Base-by-base conservation (phyloP, 2,888 invertebrate genomes). In the Osmoderma eremita region DNA sequence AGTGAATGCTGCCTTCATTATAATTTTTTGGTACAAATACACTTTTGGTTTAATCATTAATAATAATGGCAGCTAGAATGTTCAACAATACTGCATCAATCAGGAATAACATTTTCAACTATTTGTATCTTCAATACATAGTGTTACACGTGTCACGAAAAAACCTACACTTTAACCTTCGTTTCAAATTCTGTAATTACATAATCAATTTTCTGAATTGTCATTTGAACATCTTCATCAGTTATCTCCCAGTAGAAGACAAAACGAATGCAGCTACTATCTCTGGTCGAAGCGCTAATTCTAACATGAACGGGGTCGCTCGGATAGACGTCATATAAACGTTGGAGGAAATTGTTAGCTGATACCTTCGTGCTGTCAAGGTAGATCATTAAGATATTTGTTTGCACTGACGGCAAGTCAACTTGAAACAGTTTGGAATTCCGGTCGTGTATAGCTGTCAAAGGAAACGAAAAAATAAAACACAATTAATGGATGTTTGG, bases 321-420 rank as follows among this genome's bases (percentile, higher is more conserved):
- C 5, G 84, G 79, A 17, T 79, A 78, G 0, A 87, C 81, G 48
- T 77, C 75, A 12, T 79, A 79, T 36, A 91, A 78, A 53, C 88
- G 83, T 15, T 83, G 76, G 42, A 86, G 83, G 61, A 92, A 85
- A 45, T 85, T 83, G 13, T 79, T 82, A 0, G 91, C 86, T 3
- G 82, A 81, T 20, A 91, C 78, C 36, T 83, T 77, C 13, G 85
- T 85, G 1, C 82, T 75, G 70, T 85, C 83, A 1, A 88, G 77
- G 24, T 86, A 82, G 51, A 94, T 84, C 75, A 93, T 84, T 65
- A 94, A 82, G 73, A 95, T 93, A 79, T 94, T 94, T 1, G 90
- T 90, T 72, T 92, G 89, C 12, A 90, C 86, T 15, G 80, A 83
- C 1, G 83, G 79, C 38, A 88, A 76, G 72, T 92, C 88, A 22